These are phyloP conservation scores for Aphrophora alni DNA, from an alignment of 2,888 invertebrate species.

Conservation along the genomic window DNA sequence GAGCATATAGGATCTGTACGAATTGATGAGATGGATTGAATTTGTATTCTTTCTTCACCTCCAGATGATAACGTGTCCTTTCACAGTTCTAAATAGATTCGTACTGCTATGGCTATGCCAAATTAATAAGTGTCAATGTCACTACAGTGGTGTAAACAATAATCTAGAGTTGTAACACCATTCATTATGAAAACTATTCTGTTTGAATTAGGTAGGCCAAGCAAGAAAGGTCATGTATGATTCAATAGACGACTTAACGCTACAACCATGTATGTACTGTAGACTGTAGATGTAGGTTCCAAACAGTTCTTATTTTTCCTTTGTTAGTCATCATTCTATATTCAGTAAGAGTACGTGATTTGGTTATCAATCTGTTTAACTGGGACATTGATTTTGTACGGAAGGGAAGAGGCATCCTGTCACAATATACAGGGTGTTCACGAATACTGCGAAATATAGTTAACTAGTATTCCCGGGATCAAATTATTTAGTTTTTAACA, in stretches of 20 bases:
- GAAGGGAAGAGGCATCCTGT: background rate
- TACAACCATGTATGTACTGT: background rate
- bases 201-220: background rate
- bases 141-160: background rate
- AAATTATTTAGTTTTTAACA: too few relatives aligned
- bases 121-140: background rate
- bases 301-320: background rate
- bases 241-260: background rate
- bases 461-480: too few relatives aligned
- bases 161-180: background rate
- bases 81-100: background rate
- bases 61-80: background rate
- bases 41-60: too few relatives aligned
- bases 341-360: background rate
- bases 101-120: background rate
- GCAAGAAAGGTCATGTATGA: background rate
- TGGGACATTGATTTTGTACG: background rate
- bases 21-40: background rate
- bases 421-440: background rate
- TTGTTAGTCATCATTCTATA: constrained; percentile 1
- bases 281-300: background rate
- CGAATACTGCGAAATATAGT: too few relatives aligned
- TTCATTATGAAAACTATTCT: background rate
- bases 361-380: background rate
- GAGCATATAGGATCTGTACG: too few relatives aligned